Percentiles rank a stretch among this genome's conserved stretches.
Conservation (phyloP, 2,888 invertebrate species). For the Oegoconia quadripuncta region DNA sequence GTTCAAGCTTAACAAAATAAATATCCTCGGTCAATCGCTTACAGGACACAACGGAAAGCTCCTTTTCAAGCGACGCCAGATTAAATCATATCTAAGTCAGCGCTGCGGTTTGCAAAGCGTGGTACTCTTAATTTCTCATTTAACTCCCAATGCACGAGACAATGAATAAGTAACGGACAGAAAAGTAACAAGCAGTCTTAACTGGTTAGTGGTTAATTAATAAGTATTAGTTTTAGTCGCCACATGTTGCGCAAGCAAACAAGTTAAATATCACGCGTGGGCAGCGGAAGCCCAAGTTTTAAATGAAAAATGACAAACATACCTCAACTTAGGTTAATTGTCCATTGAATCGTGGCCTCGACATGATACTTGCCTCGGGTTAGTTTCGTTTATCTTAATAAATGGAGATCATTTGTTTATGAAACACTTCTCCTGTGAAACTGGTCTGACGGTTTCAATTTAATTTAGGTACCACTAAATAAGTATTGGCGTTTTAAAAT, state of each 20-base stretch:
- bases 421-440: conserved; percentile 15
- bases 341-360: background rate
- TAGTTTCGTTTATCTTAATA: conserved; percentile 20
- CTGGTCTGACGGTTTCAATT: conserved; percentile 11
- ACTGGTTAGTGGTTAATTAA: conserved; percentile 5
- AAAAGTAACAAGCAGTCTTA: no score
- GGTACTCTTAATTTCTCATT: no score
- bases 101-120: conserved; percentile 12
- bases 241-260: conserved; percentile 11
- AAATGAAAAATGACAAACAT: conserved; percentile 39
- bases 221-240: conserved; percentile 19
- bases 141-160: no score
- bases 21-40: no score
- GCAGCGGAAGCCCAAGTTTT: conserved; percentile 29
- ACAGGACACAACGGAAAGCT: no score
- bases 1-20: no score
- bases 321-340: conserved; percentile 23
- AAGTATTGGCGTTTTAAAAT: conserved; percentile 5
- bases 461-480: background rate
- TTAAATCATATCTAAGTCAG: no score
- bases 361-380: background rate
- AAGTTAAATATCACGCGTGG: conserved; percentile 24
- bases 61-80: no score
- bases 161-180: no score
- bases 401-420: conserved; percentile 21